phyloP scores from a whole-genome alignment of 2,113 vertebrate genomes.

The Tyto alba region DNA sequence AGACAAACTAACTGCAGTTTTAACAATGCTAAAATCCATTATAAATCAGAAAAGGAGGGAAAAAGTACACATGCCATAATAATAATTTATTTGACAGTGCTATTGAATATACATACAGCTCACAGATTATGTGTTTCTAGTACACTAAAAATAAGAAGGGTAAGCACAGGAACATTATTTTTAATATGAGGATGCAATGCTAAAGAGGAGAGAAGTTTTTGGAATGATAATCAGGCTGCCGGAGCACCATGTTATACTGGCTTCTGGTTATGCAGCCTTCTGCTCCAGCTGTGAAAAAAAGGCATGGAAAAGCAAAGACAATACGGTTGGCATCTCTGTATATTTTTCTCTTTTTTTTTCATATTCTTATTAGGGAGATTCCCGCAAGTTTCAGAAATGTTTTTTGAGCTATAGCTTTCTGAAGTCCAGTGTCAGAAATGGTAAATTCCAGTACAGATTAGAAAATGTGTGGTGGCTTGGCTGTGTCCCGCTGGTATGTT shows the following conservation, averaged over 20 bases:
- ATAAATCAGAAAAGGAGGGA: slow-evolving; percentile 57
- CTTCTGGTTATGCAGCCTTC: background rate
- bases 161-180: slow-evolving; percentile 36
- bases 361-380: background rate
- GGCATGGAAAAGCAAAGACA: background rate
- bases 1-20: slow-evolving; percentile 43
- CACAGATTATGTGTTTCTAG: slow-evolving; percentile 43
- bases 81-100: slow-evolving; percentile 45
- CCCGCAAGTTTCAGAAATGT: background rate
- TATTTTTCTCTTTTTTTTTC: background rate
- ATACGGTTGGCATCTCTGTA: background rate
- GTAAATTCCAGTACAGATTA: background rate
- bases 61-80: slow-evolving; percentile 36
- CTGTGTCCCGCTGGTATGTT: slow-evolving; percentile 11
- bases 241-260: background rate
- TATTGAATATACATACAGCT: slow-evolving; percentile 50
- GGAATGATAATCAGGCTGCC: slow-evolving; percentile 12
- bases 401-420: background rate
- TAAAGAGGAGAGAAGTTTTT: slow-evolving; percentile 16
- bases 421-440: background rate
- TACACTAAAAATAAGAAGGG: slow-evolving; percentile 42
- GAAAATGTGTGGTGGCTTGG: slow-evolving; percentile 19
- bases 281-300: background rate
- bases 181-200: slow-evolving; percentile 7
- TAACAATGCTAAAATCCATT: slow-evolving; percentile 47